A percentile compares a stretch with the other conserved stretches of the same genome.
phyloP scores from a whole-genome alignment of 2,113 vertebrate species.

The Odontophorus gujanensis region DNA sequence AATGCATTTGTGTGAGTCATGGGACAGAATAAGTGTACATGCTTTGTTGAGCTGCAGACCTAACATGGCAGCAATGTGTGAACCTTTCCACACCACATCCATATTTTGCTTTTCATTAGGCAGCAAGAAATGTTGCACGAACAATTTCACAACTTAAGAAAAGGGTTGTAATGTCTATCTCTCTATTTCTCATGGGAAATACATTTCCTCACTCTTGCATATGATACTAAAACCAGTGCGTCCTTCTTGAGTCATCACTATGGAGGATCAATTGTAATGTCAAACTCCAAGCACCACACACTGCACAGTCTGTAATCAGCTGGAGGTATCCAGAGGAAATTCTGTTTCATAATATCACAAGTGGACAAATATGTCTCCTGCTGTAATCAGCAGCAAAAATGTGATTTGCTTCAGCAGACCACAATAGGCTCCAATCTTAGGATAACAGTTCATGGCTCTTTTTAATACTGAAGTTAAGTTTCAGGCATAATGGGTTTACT shows the following conservation, averaged over 20 bases:
- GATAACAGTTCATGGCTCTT: constrained; percentile 31
- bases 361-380: not conserved
- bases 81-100: not conserved
- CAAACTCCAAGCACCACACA: constrained; percentile 35
- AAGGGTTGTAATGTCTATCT: not conserved
- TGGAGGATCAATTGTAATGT: constrained; percentile 60
- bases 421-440: not conserved
- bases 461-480: constrained; percentile 47
- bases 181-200: not conserved
- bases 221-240: constrained; percentile 37
- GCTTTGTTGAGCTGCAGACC: not conserved
- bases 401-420: not conserved
- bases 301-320: constrained; percentile 58
- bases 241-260: constrained; percentile 38
- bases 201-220: constrained; percentile 59
- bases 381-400: not conserved
- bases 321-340: constrained; percentile 50
- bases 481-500: not conserved
- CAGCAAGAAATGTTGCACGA: not conserved
- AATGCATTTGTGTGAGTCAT: not conserved
- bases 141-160: not conserved
- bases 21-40: not conserved
- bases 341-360: constrained; percentile 30
- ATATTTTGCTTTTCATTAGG: not conserved
- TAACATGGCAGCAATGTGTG: accelerated